Percentiles rank a stretch among this genome's conserved stretches.
Evolutionary conservation across 1,140 invertebrate species (phyloP).

Genomic region (Coelopa frigida): DNA sequence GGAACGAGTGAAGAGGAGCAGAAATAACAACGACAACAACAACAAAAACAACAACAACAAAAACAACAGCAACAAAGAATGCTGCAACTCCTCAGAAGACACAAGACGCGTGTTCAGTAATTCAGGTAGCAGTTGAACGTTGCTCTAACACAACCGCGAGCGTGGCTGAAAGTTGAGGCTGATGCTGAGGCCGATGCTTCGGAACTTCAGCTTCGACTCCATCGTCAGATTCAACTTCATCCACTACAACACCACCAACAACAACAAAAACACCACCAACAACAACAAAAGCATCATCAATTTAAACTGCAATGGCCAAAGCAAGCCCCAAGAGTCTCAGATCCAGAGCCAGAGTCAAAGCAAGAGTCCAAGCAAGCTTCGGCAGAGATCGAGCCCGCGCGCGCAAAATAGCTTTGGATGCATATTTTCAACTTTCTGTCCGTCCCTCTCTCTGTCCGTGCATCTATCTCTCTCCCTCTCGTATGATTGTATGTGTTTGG

Average conservation of each 20-base stretch:
- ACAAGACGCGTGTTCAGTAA: slow-evolving; percentile 46
- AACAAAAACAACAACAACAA: too few relatives aligned
- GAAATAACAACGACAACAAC: too few relatives aligned
- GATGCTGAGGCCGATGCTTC: slow-evolving; percentile 8
- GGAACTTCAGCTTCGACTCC: slow-evolving; percentile 3
- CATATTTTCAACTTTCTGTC: slow-evolving; percentile 12
- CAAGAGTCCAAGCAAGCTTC: too few relatives aligned
- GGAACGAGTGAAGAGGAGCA: neutral
- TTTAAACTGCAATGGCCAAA: neutral
- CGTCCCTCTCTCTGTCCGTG: slow-evolving; percentile 3
- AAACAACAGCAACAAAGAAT: slow-evolving; percentile 11
- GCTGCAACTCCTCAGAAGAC: slow-evolving; percentile 32
- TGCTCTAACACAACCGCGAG: slow-evolving; percentile 38
- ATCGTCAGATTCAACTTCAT: slow-evolving; percentile 5
- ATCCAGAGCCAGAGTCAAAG: too few relatives aligned
- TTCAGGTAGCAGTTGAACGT: slow-evolving; percentile 45
- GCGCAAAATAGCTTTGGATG: slow-evolving; percentile 7
- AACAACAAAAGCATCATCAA: slow-evolving; percentile 3
- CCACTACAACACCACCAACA: neutral
- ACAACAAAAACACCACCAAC: neutral
- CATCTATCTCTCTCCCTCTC: slow-evolving; percentile 1
- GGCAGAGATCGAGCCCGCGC: too few relatives aligned
- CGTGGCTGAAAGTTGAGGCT: slow-evolving; percentile 9
- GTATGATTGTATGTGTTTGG: slow-evolving; percentile 1
- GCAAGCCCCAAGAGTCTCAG: slow-evolving; percentile 6